Evolutionary conservation across 2,113 vertebrate species (phyloP).

Genomic region (Ardeotis arabs): DNA sequence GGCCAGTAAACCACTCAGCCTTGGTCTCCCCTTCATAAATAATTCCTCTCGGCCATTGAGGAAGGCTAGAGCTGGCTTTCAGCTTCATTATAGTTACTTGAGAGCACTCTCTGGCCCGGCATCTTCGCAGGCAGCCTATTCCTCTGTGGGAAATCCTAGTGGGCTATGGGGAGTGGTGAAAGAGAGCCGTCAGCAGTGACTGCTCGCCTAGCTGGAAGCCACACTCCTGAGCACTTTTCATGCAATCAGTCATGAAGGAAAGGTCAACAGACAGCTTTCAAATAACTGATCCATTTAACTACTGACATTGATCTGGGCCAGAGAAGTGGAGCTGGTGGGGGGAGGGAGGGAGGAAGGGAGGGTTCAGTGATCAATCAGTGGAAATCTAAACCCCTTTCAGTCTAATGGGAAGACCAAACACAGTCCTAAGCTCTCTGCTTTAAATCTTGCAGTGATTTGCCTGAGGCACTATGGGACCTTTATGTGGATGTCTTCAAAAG

Average conservation of each 20-base stretch:
- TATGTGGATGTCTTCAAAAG: not conserved
- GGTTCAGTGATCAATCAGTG: slow-evolving; percentile 54
- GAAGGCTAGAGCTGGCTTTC: slow-evolving; percentile 55
- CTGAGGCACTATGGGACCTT: not conserved
- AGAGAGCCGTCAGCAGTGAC: slow-evolving; percentile 53
- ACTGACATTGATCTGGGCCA: slow-evolving; percentile 70
- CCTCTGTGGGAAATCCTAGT: slow-evolving; percentile 68
- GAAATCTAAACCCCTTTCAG: slow-evolving; percentile 60
- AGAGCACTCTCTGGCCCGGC: slow-evolving; percentile 46
- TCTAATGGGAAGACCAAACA: slow-evolving; percentile 48
- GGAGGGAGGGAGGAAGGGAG: not conserved
- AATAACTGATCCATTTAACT: slow-evolving; percentile 77
- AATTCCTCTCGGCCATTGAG: slow-evolving; percentile 60
- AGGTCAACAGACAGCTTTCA: slow-evolving; percentile 77
- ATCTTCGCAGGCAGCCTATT: slow-evolving; percentile 48
- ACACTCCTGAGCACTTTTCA: slow-evolving; percentile 57
- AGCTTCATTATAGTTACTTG: slow-evolving; percentile 67
- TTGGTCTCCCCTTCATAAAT: slow-evolving; percentile 72
- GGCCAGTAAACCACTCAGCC: slow-evolving; percentile 57
- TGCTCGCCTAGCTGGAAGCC: slow-evolving; percentile 66
- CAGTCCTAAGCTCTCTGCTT: not conserved
- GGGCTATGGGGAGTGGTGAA: slow-evolving; percentile 49
- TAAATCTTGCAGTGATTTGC: not conserved
- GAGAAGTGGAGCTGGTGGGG: slow-evolving; percentile 36
- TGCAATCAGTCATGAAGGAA: slow-evolving; percentile 70